Percentiles rank a stretch among this genome's conserved stretches.
phyloP scores from a whole-genome alignment of 1,140 invertebrate genomes.

The Neodiprion lecontei region DNA sequence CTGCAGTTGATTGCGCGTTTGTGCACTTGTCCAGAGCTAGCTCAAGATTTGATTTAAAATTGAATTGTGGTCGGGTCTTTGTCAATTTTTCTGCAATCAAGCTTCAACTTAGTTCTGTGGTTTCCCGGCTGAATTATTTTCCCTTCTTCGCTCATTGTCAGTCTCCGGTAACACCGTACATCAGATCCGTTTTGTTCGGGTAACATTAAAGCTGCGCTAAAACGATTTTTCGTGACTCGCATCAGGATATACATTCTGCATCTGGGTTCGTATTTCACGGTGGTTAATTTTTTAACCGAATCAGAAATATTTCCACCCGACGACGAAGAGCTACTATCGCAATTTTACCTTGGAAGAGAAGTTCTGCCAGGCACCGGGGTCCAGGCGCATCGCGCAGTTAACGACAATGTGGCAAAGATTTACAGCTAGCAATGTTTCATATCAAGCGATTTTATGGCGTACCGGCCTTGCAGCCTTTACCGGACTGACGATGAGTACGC shows the following conservation, averaged over 20 bases:
- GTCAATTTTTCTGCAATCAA: neutral
- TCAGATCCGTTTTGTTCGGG: too few species aligned
- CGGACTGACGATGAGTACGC: too few species aligned
- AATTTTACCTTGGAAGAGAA: conserved; percentile 25
- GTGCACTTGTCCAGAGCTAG: too few species aligned
- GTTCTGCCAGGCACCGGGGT: conserved; percentile 32
- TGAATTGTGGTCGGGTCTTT: conserved; percentile 23
- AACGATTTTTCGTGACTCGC: neutral
- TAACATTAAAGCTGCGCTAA: too few species aligned
- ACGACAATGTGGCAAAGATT: conserved; percentile 50
- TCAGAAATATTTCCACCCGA: conserved; percentile 20
- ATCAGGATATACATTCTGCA: too few species aligned
- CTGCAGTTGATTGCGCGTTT: neutral
- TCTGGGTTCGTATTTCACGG: too few species aligned
- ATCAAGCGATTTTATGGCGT: conserved; percentile 45
- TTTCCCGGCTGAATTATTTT: conserved; percentile 11
- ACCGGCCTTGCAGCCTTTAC: conserved; percentile 9
- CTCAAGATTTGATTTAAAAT: conserved; percentile 32
- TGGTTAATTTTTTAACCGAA: too few species aligned
- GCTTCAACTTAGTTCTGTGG: conserved; percentile 15
- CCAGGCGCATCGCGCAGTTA: conserved; percentile 28
- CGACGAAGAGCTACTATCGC: conserved; percentile 34
- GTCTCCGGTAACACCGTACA: neutral
- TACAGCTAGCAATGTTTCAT: conserved; percentile 48
- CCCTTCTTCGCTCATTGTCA: neutral